Evolutionary conservation across 2,888 invertebrate species (phyloP), one percentile per base, ranked within the genome.

Genomic region (Cepaea hortensis): DNA sequence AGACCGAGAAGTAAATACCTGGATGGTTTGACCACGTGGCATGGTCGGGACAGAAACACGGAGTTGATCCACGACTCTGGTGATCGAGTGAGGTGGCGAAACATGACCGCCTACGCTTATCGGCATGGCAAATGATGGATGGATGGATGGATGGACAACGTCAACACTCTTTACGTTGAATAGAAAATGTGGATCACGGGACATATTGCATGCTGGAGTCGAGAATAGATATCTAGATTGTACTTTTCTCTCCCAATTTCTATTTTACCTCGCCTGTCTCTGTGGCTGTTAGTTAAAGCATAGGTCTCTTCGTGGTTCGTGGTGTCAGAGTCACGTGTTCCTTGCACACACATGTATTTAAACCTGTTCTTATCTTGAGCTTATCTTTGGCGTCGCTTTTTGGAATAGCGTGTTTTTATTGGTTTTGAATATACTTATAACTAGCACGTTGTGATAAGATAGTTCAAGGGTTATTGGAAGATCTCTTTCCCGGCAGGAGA

Each of bases 401-500:
- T 55, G 50, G 18, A 1, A 55, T 48, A 48, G 13, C 75, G 7
- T 15, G 55, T 77, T 77, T 35, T 50, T 77, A 61, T 75, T 23
- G n/a, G 55, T 20, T 55, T 55, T 55, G 55, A 77, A 77, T 55
- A n/a, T 55, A 77, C 55, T n/a, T 7, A 77, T 55, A 77, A 20
- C 55, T 23, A 55, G 50, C 3, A 9, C 50, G 9, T 77, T 55
- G 77, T 15, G 79, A 79, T 79, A 79, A 79, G 79, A 46, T 35
- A 65, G 79, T 23, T 79, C 62, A 79, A 79, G 79, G 61, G 79
- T 62, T 62, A 35, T 62, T 79, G 79, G 79, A 79, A 79, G 79
- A 79, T 79, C 79, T 79, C 79, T 79, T 79, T 79, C 61, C 13
- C 79, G 62, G 79, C 79, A 79, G 35, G 79, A 35, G 61, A 62